Evolutionary conservation across 2,888 invertebrate genomes (phyloP), one percentile per base, ranked within the genome.

Genomic region (Spisula subtruncata): DNA sequence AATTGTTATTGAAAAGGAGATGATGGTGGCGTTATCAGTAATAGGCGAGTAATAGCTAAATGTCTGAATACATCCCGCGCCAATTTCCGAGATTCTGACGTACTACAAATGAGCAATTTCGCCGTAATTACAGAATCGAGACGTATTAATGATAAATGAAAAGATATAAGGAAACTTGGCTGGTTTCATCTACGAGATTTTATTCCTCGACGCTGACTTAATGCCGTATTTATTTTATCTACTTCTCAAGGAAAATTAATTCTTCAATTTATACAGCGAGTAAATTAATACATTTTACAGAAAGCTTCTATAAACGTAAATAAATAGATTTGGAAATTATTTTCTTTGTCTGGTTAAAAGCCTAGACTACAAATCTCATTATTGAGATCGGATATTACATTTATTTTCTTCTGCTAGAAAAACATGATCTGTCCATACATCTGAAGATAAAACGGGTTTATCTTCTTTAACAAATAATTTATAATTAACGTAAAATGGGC

Each of bases 101-200:
- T 90, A 89, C 89, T 89, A 89, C 90, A 92, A 92, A 92, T 92
- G 92, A 92, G 89, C 92, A 92, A 92, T 92, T 92, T 89, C 92
- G 85, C 56, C 86, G 86, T 92, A 92, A 92, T 92, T 90, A 92
- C 89, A 81, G 81, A 56, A 66, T 75, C 54, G 89, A 89, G 92
- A 92, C 90, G 75, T 90, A 89, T 90, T 90, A 88, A 90, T 89
- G 92, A 88, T 90, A 88, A 89, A 89, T 87, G 92, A 46, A 86
- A 60, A 86, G 86, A 86, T 89, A 86, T 89, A 84, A 71, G 89
- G 83, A 79, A 75, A 41, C 41, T 75, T 85, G 32, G 84, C 66
- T 85, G 88, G 81, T 85, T 83, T 89, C 89, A 86, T 82, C 80
- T 16, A 35, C n/a, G 87, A 79, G 60, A 29, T 25, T 82, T 46